These are phyloP conservation scores for Exaiptasia diaphana DNA, from an alignment of 64 coral and sea anemone genomes.

Conservation along the genomic window DNA sequence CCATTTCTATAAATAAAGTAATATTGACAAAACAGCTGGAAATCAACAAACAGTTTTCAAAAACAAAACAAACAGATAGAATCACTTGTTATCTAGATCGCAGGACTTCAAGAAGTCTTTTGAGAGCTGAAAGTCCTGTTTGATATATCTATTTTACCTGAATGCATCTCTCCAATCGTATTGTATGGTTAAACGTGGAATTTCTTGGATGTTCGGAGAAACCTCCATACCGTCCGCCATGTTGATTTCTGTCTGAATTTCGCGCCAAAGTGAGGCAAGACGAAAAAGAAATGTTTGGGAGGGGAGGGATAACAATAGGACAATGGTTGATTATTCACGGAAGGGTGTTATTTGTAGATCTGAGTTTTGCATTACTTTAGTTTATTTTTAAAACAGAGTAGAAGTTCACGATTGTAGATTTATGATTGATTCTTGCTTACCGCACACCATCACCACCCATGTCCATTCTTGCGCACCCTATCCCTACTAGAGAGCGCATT, in stretches of 20 bases:
- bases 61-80: too few relatives aligned
- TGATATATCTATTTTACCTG: constrained; percentile 52
- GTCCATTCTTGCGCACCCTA: not conserved
- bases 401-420: too few relatives aligned
- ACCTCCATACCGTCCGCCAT: constrained; percentile 26
- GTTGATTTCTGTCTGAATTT: not conserved
- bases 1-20: constrained; percentile 43
- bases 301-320: too few relatives aligned
- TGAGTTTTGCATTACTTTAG: too few relatives aligned
- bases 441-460: too few relatives aligned
- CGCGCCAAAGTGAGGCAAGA: constrained; percentile 16
- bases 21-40: not conserved
- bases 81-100: too few relatives aligned
- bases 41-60: not conserved
- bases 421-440: too few relatives aligned
- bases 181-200: constrained; percentile 65
- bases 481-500: not conserved
- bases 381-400: too few relatives aligned
- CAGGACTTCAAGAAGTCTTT: too few relatives aligned
- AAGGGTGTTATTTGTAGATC: too few relatives aligned
- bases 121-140: too few relatives aligned
- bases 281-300: not conserved
- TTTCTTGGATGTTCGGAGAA: not conserved
- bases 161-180: constrained; percentile 81
- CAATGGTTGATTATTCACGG: too few relatives aligned